phyloP scores from a whole-genome alignment of 35 echinoderm and acorn worm species.

The Acanthaster planci region DNA sequence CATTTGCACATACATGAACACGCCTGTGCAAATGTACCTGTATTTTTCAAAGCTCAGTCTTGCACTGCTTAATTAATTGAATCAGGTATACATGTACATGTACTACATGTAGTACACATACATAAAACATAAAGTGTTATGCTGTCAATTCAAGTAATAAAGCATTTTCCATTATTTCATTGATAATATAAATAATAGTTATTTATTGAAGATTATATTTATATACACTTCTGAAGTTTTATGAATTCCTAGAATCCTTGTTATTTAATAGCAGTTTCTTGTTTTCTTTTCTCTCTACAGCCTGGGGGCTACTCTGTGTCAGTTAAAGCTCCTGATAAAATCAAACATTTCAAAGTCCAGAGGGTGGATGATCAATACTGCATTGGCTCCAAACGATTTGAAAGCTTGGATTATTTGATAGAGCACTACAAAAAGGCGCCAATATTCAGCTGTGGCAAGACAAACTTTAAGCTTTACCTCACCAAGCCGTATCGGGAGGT shows the following conservation, averaged over 20 bases:
- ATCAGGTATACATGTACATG: too few relatives aligned
- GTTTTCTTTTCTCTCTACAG: slow-evolving; percentile 55
- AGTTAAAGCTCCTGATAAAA: slow-evolving; percentile 77
- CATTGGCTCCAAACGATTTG: slow-evolving; percentile 89
- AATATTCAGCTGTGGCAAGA: slow-evolving; percentile 78
- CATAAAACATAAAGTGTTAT: too few relatives aligned
- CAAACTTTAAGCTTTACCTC: slow-evolving; percentile 73
- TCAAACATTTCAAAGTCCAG: slow-evolving; percentile 98
- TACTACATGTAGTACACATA: too few relatives aligned
- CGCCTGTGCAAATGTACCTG: too few relatives aligned
- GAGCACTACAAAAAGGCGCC: slow-evolving; percentile 93
- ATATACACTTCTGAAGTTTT: not conserved
- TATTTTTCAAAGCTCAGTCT: too few relatives aligned
- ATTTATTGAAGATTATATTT: not conserved
- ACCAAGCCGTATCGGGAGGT: slow-evolving; percentile 42
- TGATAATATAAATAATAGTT: too few relatives aligned
- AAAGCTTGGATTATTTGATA: slow-evolving; percentile 84
- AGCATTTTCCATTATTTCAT: too few relatives aligned
- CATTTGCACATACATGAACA: too few relatives aligned
- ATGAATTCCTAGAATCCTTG: not conserved
- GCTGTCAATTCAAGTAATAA: too few relatives aligned
- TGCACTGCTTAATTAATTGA: too few relatives aligned
- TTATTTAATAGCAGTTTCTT: not conserved
- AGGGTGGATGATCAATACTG: slow-evolving; percentile 59
- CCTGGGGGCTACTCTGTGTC: slow-evolving; percentile 92